These are phyloP conservation scores for Triplophysa bombifrons DNA, from an alignment of 2,797 vertebrate species.

Conservation along the genomic window DNA sequence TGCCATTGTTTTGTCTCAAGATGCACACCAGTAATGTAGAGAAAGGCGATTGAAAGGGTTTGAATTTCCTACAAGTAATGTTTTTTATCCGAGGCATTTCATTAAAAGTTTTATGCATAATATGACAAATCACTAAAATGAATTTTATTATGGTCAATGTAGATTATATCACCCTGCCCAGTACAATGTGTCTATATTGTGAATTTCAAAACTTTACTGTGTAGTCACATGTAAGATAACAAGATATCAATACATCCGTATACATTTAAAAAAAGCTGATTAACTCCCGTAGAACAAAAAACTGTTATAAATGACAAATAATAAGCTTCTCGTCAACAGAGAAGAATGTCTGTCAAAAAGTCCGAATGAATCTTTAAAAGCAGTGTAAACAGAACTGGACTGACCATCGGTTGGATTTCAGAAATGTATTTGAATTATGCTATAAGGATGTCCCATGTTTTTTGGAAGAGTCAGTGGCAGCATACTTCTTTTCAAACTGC, in stretches of 20 bases:
- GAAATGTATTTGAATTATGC: neutral
- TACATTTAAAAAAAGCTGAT: neutral
- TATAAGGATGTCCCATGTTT: neutral
- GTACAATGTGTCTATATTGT: neutral
- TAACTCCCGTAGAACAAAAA: neutral
- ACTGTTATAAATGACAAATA: neutral
- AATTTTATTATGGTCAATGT: neutral
- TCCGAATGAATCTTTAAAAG: neutral
- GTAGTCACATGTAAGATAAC: neutral
- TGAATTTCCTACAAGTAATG: too few relatives aligned
- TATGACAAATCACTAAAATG: neutral
- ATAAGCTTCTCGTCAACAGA: neutral
- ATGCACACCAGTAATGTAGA: too few relatives aligned
- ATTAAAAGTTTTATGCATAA: too few relatives aligned
- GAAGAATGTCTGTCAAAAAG: neutral
- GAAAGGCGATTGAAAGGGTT: too few relatives aligned
- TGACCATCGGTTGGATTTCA: neutral
- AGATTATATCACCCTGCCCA: neutral
- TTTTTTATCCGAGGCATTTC: too few relatives aligned
- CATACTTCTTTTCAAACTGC: conserved; percentile 80
- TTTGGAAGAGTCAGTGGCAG: conserved; percentile 51
- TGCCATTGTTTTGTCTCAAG: too few relatives aligned
- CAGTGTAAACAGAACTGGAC: neutral
- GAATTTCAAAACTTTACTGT: neutral
- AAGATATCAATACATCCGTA: neutral